These are phyloP conservation scores for Psophia crepitans DNA, from an alignment of 2,113 vertebrate species.

Conservation along the genomic window DNA sequence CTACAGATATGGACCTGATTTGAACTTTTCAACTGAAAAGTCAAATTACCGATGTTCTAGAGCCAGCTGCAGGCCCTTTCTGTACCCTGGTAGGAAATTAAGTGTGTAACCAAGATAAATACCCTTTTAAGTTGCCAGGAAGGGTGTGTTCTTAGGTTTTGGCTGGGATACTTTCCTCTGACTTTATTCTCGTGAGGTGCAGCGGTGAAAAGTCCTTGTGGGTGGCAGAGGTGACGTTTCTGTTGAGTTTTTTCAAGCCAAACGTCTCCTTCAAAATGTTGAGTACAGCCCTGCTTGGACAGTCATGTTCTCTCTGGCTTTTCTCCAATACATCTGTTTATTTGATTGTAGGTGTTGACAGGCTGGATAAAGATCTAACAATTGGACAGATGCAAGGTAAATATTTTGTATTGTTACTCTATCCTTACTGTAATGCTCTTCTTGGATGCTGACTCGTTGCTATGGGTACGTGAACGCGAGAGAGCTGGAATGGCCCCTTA, in stretches of 20 bases:
- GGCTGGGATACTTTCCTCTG: neutral
- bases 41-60: neutral
- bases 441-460: neutral
- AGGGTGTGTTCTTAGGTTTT: neutral
- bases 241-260: neutral
- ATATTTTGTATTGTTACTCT: neutral
- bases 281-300: neutral
- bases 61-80: neutral
- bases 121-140: neutral
- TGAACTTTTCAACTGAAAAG: neutral
- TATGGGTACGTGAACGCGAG: rapidly evolving
- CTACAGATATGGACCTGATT: neutral
- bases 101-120: neutral
- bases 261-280: neutral
- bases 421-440: neutral
- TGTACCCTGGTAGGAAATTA: neutral
- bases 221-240: neutral
- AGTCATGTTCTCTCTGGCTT: neutral
- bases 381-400: slow-evolving; percentile 99
- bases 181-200: neutral
- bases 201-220: neutral
- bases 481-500: neutral
- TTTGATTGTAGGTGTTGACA: slow-evolving; percentile 88
- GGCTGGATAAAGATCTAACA: slow-evolving; percentile 98
- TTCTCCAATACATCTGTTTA: neutral